Base-by-base conservation (phyloP, 2,113 vertebrate genomes). In the Misgurnus mizolepis region DNA sequence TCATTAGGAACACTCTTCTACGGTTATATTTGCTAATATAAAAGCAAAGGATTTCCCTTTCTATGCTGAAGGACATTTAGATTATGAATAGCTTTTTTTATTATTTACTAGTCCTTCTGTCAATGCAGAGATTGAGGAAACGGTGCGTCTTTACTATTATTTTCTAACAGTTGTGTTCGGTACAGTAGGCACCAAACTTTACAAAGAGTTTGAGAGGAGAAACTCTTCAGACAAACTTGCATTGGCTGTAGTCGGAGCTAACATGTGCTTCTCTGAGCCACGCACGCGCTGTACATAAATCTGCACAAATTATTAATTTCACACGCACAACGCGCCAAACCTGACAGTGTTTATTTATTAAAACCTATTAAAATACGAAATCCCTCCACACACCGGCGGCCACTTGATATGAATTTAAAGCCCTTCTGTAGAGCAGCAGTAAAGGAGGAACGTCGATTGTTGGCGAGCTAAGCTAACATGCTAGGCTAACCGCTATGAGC, bases 181-280 rank as follows among this genome's bases (percentile, higher is more conserved):
- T 6, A 71, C 5, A 56, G 9, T 1, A 15, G 8, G 69, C 56
- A 10, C 4, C 1, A 15, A 34, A 34, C 43, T 62, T 27, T 3
- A 15, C 9, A 0, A 64, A 17, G 41, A 49, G 73, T 64, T 17
- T 43, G 70, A 60, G 55, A 43, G 5, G 7, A 8, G 40, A 55
- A 49, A 49, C 17, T 58, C 17, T 22, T 45, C 40, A 47, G 8
- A 64, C 22, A 39, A 77, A 77, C 75, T 77, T 66, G 34, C 10
- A 67, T 53, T 34, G 15, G 18, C 18, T 75, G 18, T 14, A 15
- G 17, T 53, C 74, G 5, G 3, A 18, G 74, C 61, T 65, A 77
- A 66, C 79, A 81, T 81, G 79, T 81, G 79, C 79, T 81, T 47
- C 39, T 65, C 39, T 27, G 49, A 53, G 41, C 71, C 27, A 11